Percentiles rank a stretch among this genome's conserved stretches.
Conservation (phyloP, 53 echinoderm and acorn worm genomes). For the Holothuria scabra region DNA sequence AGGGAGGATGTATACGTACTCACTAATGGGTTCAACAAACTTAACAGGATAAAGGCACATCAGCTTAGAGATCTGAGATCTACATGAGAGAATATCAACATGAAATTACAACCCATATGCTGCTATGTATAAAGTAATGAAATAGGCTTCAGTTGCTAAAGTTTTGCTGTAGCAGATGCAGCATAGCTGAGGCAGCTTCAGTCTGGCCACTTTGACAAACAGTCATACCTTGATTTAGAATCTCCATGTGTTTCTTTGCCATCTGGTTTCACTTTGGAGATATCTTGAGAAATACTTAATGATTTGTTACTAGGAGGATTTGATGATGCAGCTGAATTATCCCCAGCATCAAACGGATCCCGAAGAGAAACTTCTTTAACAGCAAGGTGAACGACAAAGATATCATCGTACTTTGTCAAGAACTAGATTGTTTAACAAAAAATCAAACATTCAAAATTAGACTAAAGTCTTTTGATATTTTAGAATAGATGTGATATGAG, state of each 20-base stretch:
- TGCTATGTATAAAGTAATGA: too few species aligned
- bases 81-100: too few species aligned
- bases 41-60: background rate
- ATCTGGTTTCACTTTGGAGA: background rate
- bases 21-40: too few species aligned
- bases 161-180: too few species aligned
- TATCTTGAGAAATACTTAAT: background rate
- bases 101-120: too few species aligned
- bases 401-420: conserved; percentile 69
- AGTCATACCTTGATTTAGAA: conserved; percentile 27
- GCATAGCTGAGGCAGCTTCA: too few species aligned
- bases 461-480: too few species aligned
- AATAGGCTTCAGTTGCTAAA: too few species aligned
- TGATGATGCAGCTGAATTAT: too few species aligned
- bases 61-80: background rate
- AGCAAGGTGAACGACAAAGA: conserved; percentile 64
- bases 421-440: conserved; percentile 57
- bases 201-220: background rate
- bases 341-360: conserved; percentile 51
- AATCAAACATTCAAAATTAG: background rate
- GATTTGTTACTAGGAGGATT: conserved; percentile 3
- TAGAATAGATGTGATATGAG: too few species aligned
- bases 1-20: too few species aligned
- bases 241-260: background rate
- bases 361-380: conserved; percentile 66